Evolutionary conservation across 2,888 invertebrate species (phyloP), one percentile per base, ranked within the genome.

Genomic region (Orgyia antiqua): DNA sequence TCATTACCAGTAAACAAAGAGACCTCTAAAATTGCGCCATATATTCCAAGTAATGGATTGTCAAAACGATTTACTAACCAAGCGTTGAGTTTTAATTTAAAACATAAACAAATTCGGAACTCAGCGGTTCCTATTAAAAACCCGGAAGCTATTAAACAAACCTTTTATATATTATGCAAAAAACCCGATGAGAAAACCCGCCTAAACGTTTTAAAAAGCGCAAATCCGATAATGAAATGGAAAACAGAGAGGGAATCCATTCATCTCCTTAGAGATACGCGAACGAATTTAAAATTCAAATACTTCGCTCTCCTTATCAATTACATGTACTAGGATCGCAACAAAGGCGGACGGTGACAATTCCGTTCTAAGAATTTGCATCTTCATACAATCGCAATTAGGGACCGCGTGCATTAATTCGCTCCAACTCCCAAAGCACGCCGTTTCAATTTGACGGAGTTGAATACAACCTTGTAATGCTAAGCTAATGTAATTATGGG

Each of bases 341-440:
- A 67, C 60, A 62, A 62, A 60, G 47, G 50, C 49, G 40, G 66
- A 63, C 63, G 64, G 68, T 70, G 68, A 69, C 69, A 66, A 66
- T 68, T 60, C 68, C 64, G 58, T 71, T 71, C 72, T 68, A 61
- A 58, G 65, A 72, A 80, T 82, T 83, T 83, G 78, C 80, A 80
- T 80, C 77, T 78, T 70, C 77, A 78, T 75, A 78, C 78, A 77
- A 75, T 72, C 63, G 63, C 80, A 79, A 82, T 82, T 82, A 82
- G 78, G 77, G 74, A 65, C 46, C 51, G 39, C 46, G 40, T 35
- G 32, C 50, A 51, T 52, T 54, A 52, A 47, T 47, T 54, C 54
- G 51, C 6, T 15, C 30, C 27, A 27, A 36, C 24, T 36, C 36
- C 36, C 36, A 32, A 32, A 29, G 36, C 50, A 33, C 50, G 42